A percentile compares a stretch with the other conserved stretches of the same genome.
Conservation (phyloP, 2,113 vertebrate genomes). For the Ammodytes marinus region DNA sequence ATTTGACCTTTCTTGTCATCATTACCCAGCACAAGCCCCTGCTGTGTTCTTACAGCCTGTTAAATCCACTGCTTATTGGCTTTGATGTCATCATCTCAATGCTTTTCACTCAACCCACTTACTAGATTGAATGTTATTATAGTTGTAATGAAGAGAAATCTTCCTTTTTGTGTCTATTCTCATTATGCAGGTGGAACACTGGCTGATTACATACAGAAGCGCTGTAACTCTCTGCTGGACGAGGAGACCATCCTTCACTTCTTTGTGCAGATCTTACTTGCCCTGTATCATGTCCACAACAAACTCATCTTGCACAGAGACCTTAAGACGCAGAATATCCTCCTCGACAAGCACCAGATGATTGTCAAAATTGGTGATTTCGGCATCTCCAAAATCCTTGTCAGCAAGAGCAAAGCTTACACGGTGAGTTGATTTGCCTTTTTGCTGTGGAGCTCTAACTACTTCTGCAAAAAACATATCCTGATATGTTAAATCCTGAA, state of each 20-base stretch:
- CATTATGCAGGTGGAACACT: constrained; percentile 90
- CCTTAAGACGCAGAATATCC: constrained; percentile 99
- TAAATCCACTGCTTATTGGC: not conserved
- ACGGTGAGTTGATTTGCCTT: constrained; percentile 83
- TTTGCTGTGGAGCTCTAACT: not conserved
- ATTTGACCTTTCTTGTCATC: not conserved
- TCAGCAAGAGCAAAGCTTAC: constrained; percentile 99
- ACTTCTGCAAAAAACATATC: not conserved
- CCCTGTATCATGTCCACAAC: constrained; percentile 96
- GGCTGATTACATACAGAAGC: constrained; percentile 97
- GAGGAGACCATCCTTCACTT: constrained; percentile 98
- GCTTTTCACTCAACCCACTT: not conserved
- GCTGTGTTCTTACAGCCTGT: constrained; percentile 4
- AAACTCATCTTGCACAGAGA: constrained; percentile 98
- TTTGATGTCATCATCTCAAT: not conserved
- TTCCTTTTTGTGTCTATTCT: not conserved
- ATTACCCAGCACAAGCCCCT: not conserved
- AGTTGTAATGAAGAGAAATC: not conserved
- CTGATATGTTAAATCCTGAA: not conserved
- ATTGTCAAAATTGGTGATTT: constrained; percentile 98
- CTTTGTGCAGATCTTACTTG: constrained; percentile 97
- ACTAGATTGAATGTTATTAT: not conserved
- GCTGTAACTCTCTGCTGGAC: constrained; percentile 96
- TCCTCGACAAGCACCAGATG: constrained; percentile 97
- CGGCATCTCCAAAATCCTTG: constrained; percentile 98